Base-by-base conservation (phyloP, 2,888 invertebrate genomes). In the Campoletis raptor region DNA sequence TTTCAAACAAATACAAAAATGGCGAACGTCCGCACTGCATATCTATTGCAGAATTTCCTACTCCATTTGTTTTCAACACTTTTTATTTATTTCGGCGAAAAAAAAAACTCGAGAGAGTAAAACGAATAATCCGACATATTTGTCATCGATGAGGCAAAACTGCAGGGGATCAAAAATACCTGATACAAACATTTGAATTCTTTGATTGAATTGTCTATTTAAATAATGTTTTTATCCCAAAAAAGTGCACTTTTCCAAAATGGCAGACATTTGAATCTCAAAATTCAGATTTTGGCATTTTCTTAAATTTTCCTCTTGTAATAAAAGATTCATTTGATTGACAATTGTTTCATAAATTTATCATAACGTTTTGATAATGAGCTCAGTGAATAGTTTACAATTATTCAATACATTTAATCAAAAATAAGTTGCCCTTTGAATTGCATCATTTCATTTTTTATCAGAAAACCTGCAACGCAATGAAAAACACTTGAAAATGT, bases 1-100 rank as follows among this genome's bases (percentile, higher is more conserved):
- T 93, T 94, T 93, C 93, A 94, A 90, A 90, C 90, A 90, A 91
- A 93, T 89, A 93, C 91, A 90, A 91, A 93, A 92, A 92, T 91
- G 90, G 90, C 89, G 24, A 85, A 89, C 80, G 85, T 88, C 88
- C 90, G 83, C 87, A 83, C 88, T 87, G 92, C 90, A 92, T 92
- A 92, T 92, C 90, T 91, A 92, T 93, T 90, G 92, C 78, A 90
- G 89, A 89, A 85, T 91, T 92, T 91, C 88, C 48, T 79, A 30
- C 48, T 67, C 64, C 30, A 37, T 54, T 54, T 45, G 21, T 61
- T 77, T 21, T n/a, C 48, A 12, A n/a, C 18, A 66, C 4, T 45
- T 15, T 64, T 72, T 61, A 24, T 30, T 67, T 52, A n/a, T 61
- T 24, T 66, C 45, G 30, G 30, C 30, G 3, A 24, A 9, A 8